Conservation (phyloP, 2,113 vertebrate genomes). For the Ibidorhyncha struthersii region DNA sequence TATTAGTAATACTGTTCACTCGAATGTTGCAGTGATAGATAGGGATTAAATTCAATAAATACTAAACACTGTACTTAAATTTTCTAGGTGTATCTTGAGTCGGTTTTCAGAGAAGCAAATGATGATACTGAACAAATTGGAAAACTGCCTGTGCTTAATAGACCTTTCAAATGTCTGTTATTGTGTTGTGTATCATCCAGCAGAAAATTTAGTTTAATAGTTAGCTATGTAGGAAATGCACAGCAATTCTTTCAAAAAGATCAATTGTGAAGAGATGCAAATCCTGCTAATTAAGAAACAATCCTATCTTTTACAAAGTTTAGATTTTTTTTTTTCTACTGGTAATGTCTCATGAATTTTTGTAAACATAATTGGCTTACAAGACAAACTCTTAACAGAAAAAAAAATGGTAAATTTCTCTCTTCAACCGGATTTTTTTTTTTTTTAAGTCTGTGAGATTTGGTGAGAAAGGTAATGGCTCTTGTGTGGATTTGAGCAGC, state of each 20-base stretch:
- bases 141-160: conserved; percentile 12
- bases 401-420: background rate
- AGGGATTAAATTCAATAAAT: background rate
- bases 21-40: background rate
- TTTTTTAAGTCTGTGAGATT: background rate
- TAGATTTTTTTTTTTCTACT: background rate
- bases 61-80: background rate
- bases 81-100: background rate
- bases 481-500: background rate
- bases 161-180: background rate
- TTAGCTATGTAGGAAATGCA: background rate
- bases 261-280: background rate
- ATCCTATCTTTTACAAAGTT: background rate
- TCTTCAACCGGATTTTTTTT: background rate
- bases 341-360: background rate
- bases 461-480: background rate
- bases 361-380: background rate
- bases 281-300: background rate
- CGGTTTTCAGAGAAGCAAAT: background rate
- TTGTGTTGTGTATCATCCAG: background rate
- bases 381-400: background rate
- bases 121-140: conserved; percentile 13
- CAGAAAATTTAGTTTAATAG: conserved; percentile 6
- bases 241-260: background rate
- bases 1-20: background rate